phyloP scores from a whole-genome alignment of 2,113 vertebrate genomes.

The Aphyosemion australe region DNA sequence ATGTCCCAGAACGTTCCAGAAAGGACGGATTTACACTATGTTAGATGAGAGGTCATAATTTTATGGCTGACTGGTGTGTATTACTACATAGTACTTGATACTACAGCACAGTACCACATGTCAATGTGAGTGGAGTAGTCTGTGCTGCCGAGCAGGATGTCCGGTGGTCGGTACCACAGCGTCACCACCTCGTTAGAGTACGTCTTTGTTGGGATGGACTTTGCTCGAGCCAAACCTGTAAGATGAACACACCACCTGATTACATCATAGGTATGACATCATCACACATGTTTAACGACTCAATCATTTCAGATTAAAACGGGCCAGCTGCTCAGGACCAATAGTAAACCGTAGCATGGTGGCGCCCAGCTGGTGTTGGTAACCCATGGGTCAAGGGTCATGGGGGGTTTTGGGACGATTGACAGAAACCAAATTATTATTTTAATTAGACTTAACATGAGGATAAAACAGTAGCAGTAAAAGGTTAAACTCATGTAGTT shows the following conservation, averaged over 20 bases:
- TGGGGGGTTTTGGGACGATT: no score
- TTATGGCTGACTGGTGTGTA: neutral
- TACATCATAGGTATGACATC: neutral
- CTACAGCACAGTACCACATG: slow-evolving; percentile 80
- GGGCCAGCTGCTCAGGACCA: no score
- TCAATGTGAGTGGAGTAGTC: slow-evolving; percentile 94
- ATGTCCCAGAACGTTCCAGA: no score
- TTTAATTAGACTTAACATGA: no score
- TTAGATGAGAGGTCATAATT: no score
- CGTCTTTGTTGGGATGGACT: slow-evolving; percentile 92
- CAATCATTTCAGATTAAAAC: no score
- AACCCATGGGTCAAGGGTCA: no score
- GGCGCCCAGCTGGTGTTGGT: no score
- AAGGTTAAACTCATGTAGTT: no score
- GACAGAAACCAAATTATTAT: no score
- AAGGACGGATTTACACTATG: neutral
- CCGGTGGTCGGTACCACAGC: slow-evolving; percentile 90
- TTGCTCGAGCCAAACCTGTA: slow-evolving; percentile 87
- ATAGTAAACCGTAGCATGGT: no score
- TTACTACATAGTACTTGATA: slow-evolving; percentile 41
- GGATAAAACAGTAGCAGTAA: no score
- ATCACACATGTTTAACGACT: neutral
- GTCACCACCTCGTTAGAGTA: slow-evolving; percentile 94
- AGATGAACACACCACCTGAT: neutral
- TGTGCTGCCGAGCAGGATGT: slow-evolving; percentile 88